These are phyloP conservation scores for Bombus sylvicola DNA, from an alignment of 1,140 invertebrate species.

Conservation along the genomic window DNA sequence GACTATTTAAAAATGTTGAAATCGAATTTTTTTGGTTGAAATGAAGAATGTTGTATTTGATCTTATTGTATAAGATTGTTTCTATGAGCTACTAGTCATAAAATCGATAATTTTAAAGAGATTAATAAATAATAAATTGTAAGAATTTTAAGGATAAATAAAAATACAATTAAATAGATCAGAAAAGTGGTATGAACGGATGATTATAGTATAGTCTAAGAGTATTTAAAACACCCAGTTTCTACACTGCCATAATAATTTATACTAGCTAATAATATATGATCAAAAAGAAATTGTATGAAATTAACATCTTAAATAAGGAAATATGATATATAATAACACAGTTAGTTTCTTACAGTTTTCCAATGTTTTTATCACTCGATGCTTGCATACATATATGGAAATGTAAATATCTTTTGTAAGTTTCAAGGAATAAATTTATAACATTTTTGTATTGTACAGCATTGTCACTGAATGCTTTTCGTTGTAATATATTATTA, in stretches of 20 bases:
- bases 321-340: not conserved
- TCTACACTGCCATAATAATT: constrained; percentile 31
- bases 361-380: not conserved
- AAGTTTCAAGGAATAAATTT: not conserved
- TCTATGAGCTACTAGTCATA: constrained; percentile 48
- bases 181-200: not conserved
- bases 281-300: not conserved
- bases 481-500: constrained; percentile 34
- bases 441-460: constrained; percentile 9
- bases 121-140: not conserved
- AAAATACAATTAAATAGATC: not conserved
- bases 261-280: not conserved
- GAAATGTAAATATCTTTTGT: constrained; percentile 33
- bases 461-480: not conserved
- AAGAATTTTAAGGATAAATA: constrained; percentile 4
- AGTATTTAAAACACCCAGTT: not conserved
- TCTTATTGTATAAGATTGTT: constrained; percentile 21
- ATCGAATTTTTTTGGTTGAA: not conserved
- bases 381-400: not conserved
- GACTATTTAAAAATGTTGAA: constrained; percentile 24
- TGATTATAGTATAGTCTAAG: constrained; percentile 1
- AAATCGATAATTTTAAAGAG: constrained; percentile 40
- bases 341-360: not conserved
- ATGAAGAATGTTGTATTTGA: not conserved
- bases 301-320: constrained; percentile 11